A percentile compares a stretch with the other conserved stretches of the same genome.
phyloP scores from a whole-genome alignment of 2,113 vertebrate species.

The Notothenia rossii region DNA sequence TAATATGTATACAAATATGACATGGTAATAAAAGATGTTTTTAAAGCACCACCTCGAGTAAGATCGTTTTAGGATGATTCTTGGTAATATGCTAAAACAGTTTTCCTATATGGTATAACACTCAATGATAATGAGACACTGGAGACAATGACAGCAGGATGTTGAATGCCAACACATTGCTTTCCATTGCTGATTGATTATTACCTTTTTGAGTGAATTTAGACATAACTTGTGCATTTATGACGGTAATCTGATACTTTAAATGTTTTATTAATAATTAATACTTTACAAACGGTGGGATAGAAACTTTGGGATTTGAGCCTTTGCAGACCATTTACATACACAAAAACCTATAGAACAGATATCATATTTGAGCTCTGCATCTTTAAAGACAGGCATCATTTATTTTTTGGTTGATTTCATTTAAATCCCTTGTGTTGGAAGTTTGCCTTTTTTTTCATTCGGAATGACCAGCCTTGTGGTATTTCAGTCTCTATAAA shows the following conservation, averaged over 20 bases:
- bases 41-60: not conserved
- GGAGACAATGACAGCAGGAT: too few relatives aligned
- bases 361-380: not conserved
- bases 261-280: too few relatives aligned
- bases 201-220: too few relatives aligned
- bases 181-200: too few relatives aligned
- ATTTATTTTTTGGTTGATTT: not conserved
- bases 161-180: too few relatives aligned
- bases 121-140: not conserved
- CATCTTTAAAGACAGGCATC: not conserved
- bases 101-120: not conserved
- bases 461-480: not conserved
- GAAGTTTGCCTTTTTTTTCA: not conserved
- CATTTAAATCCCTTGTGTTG: not conserved
- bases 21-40: not conserved
- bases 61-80: not conserved
- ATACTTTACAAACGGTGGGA: too few relatives aligned
- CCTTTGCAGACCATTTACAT: too few relatives aligned
- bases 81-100: not conserved
- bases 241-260: too few relatives aligned
- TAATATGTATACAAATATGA: not conserved
- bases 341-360: too few relatives aligned
- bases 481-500: not conserved
- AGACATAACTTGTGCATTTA: too few relatives aligned
- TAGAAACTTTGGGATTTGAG: too few relatives aligned